Conservation (phyloP, 2,888 invertebrate genomes). For the Lampropteryx suffumata region DNA sequence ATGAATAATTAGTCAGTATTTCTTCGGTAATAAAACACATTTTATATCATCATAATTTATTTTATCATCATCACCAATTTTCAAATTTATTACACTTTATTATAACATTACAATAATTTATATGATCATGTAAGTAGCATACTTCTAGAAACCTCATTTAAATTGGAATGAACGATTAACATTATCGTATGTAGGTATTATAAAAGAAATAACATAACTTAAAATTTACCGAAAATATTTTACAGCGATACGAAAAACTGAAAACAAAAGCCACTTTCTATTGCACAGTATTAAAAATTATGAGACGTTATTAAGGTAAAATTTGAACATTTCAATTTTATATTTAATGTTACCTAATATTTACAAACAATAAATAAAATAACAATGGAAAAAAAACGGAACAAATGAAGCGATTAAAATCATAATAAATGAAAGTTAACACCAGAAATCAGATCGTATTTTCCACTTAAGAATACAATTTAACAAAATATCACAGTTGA, state of each 20-base stretch:
- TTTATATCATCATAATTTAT: slow-evolving; percentile 76
- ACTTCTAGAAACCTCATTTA: slow-evolving; percentile 79
- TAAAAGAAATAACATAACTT: slow-evolving; percentile 79
- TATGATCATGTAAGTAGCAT: slow-evolving; percentile 79
- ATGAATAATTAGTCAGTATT: no score
- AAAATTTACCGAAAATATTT: slow-evolving; percentile 65
- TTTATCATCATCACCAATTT: slow-evolving; percentile 81
- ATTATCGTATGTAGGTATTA: slow-evolving; percentile 68
- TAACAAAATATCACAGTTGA: slow-evolving; percentile 83
- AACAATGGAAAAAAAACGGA: slow-evolving; percentile 50
- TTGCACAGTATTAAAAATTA: slow-evolving; percentile 63
- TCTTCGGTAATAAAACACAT: slow-evolving; percentile 47
- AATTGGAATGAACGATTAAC: slow-evolving; percentile 82
- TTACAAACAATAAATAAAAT: slow-evolving; percentile 81
- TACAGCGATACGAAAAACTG: slow-evolving; percentile 58
- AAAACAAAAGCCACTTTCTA: slow-evolving; percentile 68
- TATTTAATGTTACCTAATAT: slow-evolving; percentile 59
- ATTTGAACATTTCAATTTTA: slow-evolving; percentile 64
- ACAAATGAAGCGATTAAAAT: slow-evolving; percentile 29
- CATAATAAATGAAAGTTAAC: slow-evolving; percentile 52
- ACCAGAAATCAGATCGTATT: slow-evolving; percentile 59
- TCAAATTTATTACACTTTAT: slow-evolving; percentile 80
- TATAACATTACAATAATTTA: slow-evolving; percentile 82
- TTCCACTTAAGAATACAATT: slow-evolving; percentile 76
- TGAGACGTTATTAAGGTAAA: slow-evolving; percentile 39